Base-by-base conservation (phyloP, 2,113 vertebrate genomes). In the Nanorana parkeri region DNA sequence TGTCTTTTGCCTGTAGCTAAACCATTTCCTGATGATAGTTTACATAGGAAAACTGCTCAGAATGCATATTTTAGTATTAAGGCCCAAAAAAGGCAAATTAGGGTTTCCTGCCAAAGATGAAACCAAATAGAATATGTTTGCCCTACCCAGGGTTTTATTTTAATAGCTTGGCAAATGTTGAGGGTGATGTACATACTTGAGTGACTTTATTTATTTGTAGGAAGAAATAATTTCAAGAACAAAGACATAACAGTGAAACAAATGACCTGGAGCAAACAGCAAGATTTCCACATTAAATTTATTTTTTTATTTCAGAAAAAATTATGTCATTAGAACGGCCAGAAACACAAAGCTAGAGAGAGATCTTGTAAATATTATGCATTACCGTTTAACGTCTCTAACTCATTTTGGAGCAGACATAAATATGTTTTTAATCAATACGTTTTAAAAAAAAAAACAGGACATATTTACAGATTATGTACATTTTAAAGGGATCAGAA, bases 1-100 rank as follows among this genome's bases (percentile, higher is more conserved):
- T 82, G 69, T 81, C 41, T 73, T 81, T 82, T 58, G 80, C 80
- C 63, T 68, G 71, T 73, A 82, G 80, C 80, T 54, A 81, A 74
- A 81, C 72, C 47, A 28, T 75, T 67, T 67, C 32, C 61, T 75
- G 80, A 58, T 75, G 71, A 68, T 74, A 75, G 63, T 82, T 82
- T 82, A 82, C 80, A 82, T 41, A 47, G 51, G 29, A 81, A 81
- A 74, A 73, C 69, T 58, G 69, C 51, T 75, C 80, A 67, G 71
- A 60, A 41, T 82, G 69, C 72, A 75, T 81, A 23, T 82, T 82
- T 82, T 60, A 36, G 61, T 60, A 75, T 41, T 60, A 28, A 75
- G 66, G n/a, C 61, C 71, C 17, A 4, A 75, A 63, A 36, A 82
- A 75, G 80, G 51, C 61, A 75, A 75, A 67, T 82, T 75, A 67